Evolutionary conservation across 2,797 vertebrate genomes (phyloP).

Genomic region (Poeciliopsis infans): DNA sequence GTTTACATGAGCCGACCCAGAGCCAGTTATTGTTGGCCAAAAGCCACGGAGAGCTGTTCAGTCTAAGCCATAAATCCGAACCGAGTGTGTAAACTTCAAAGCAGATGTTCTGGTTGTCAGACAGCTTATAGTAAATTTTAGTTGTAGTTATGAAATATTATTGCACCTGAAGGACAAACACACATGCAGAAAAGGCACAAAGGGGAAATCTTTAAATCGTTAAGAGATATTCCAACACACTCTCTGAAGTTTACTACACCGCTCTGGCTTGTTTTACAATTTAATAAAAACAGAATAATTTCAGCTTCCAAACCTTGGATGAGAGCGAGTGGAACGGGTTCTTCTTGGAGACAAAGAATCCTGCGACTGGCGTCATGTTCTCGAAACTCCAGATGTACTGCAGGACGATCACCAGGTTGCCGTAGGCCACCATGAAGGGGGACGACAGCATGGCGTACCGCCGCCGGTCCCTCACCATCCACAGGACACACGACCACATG

Average conservation of each 20-base stretch:
- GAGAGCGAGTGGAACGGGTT: slow-evolving; percentile 87
- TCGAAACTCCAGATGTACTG: slow-evolving; percentile 87
- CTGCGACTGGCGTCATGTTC: slow-evolving; percentile 72
- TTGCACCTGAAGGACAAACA: slow-evolving; percentile 6
- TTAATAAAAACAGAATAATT: not conserved
- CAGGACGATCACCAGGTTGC: slow-evolving; percentile 88
- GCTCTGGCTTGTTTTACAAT: slow-evolving; percentile 1
- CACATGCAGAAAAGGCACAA: not conserved
- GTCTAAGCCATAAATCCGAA: slow-evolving; percentile 26
- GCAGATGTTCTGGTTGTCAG: not conserved
- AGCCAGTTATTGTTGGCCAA: slow-evolving; percentile 7
- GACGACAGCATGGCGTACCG: slow-evolving; percentile 96
- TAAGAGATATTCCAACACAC: slow-evolving; percentile 35
- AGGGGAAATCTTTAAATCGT: slow-evolving; percentile 23
- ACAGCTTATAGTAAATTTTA: slow-evolving; percentile 26
- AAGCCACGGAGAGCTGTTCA: not conserved
- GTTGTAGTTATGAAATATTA: slow-evolving; percentile 22
- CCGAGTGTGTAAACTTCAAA: slow-evolving; percentile 17
- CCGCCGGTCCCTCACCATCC: slow-evolving; percentile 94
- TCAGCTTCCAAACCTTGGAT: slow-evolving; percentile 84
- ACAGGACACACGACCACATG: slow-evolving; percentile 90
- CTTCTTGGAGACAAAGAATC: slow-evolving; percentile 83
- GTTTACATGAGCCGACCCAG: slow-evolving; percentile 22
- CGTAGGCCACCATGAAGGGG: slow-evolving; percentile 96
- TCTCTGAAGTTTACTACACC: slow-evolving; percentile 2